These are phyloP conservation scores for Drosophila yooni DNA, from an alignment of 2,888 invertebrate genomes.

Conservation along the genomic window DNA sequence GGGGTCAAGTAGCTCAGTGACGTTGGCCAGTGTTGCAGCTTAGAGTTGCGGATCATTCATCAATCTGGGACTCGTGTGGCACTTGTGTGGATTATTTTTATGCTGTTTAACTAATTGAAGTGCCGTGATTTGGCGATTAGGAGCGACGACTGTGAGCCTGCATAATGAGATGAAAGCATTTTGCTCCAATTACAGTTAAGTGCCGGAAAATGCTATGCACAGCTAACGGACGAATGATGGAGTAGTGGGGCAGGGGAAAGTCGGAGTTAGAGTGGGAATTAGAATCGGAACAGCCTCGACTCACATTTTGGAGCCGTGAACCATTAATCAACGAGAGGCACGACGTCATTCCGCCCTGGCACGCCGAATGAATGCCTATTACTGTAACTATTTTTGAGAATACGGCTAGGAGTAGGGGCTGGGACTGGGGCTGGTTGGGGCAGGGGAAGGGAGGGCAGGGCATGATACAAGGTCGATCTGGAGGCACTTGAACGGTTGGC, in stretches of 20 bases:
- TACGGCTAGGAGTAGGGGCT: neutral
- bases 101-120: conserved; percentile 76
- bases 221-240: conserved; percentile 55
- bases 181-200: conserved; percentile 75
- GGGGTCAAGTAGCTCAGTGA: conserved; percentile 26
- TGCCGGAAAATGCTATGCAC: conserved; percentile 75
- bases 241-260: conserved; percentile 32
- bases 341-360: conserved; percentile 67
- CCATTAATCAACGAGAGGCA: conserved; percentile 73
- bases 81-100: conserved; percentile 58
- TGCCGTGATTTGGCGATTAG: conserved; percentile 69
- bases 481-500: conserved; percentile 55
- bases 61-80: conserved; percentile 39
- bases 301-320: conserved; percentile 43
- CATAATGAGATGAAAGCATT: conserved; percentile 75
- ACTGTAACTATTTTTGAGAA: conserved; percentile 48
- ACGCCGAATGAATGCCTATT: conserved; percentile 72
- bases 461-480: conserved; percentile 69
- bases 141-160: conserved; percentile 26
- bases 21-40: conserved; percentile 26
- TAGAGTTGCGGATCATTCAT: conserved; percentile 41
- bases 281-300: conserved; percentile 30
- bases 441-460: neutral
- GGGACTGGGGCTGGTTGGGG: neutral
- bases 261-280: conserved; percentile 4